Base-by-base conservation (phyloP, 2,888 invertebrate species). In the Leptopilina syphax region DNA sequence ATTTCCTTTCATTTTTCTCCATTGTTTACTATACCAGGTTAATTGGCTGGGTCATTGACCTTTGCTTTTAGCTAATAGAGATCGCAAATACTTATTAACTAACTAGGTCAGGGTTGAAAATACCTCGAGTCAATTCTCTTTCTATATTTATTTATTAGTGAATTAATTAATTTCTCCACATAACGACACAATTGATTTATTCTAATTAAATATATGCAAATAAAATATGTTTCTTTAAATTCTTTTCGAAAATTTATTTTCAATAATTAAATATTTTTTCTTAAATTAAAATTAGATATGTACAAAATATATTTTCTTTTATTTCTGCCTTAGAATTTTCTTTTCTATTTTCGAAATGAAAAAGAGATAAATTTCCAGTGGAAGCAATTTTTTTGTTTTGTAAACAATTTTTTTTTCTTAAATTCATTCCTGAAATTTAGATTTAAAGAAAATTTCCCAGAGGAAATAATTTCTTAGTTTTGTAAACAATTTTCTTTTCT, bases 1-100 rank as follows among this genome's bases (percentile, higher is more conserved):
- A 83, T 50, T 70, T 63, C 44, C 60, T 54, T 67, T 79, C 68
- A 65, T 13, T 76, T 47, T 78, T 41, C 77, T 68, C 68, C 67
- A 63, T 78, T 78, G 47, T 78, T 60, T 60, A 70, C 41, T 44
- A 9, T 47, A 47, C 18, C 63, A 44, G 5, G 60, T n/a, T 78
- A 67, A 78, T 70, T 70, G 73, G 34, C 34, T 54, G 18, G 57
- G 73, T 73, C 73, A n/a, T 73, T 73, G 73, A 73, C 68, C 67
- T 78, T 57, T 77, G 66, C 67, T 66, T 57, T 67, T 67, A 67
- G 67, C 66, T 65, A 67, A 67, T 67, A 77, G 67, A 77, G 41
- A 54, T 67, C 67, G 67, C n/a, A 67, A 34, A 67, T 66, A 44
- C 44, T 66, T 47, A 12, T 77, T 13, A 27, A 34, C 44, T 54